phyloP scores from a whole-genome alignment of 1,140 invertebrate genomes.

The Hyphantria cunea region DNA sequence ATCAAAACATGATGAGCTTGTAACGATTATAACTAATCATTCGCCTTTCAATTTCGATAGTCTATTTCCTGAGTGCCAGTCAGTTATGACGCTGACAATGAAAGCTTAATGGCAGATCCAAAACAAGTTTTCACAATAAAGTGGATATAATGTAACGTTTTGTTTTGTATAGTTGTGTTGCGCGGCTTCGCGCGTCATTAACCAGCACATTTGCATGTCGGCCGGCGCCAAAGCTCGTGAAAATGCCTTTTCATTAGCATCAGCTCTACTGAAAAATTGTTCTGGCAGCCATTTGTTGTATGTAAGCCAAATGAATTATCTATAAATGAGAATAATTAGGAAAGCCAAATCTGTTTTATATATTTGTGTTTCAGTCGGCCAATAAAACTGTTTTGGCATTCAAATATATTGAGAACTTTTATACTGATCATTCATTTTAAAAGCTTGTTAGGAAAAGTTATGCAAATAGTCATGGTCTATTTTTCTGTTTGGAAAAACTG shows the following conservation, averaged over 20 bases:
- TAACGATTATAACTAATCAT: too few species aligned
- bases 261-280: constrained; percentile 72
- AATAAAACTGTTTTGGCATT: not conserved
- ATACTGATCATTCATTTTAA: too few species aligned
- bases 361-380: not conserved
- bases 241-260: constrained; percentile 78
- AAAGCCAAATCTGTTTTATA: not conserved
- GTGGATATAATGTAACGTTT: constrained; percentile 27
- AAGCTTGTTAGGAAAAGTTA: too few species aligned
- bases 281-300: constrained; percentile 49
- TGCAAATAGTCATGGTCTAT: too few species aligned
- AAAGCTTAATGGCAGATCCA: too few species aligned
- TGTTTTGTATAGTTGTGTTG: constrained; percentile 46
- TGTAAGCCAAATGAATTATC: constrained; percentile 27
- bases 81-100: too few species aligned
- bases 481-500: too few species aligned
- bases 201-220: constrained; percentile 62
- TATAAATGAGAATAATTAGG: constrained; percentile 15
- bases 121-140: constrained; percentile 32
- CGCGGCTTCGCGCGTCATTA: constrained; percentile 68
- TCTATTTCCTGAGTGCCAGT: too few species aligned
- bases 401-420: not conserved
- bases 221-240: constrained; percentile 73
- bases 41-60: too few species aligned
- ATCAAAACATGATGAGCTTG: too few species aligned